Percentiles rank a stretch among this genome's conserved stretches.
These are phyloP conservation scores for Clarias pachynema DNA, from an alignment of 2,797 vertebrate genomes.

Conservation along the genomic window DNA sequence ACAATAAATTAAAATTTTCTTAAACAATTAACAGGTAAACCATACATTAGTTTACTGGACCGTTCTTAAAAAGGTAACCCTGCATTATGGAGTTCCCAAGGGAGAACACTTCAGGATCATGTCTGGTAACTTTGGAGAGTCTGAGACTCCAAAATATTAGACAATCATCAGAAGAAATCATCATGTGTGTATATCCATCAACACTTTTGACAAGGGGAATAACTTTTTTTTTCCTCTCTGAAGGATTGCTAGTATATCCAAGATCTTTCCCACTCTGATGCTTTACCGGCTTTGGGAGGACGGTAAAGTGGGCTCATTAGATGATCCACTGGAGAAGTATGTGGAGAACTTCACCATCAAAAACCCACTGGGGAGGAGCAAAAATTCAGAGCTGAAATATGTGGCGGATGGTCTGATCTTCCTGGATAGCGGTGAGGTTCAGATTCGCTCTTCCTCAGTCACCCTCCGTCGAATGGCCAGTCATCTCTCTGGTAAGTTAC, in stretches of 20 bases:
- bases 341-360: conserved; percentile 88
- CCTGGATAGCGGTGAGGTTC: conserved; percentile 78
- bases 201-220: not conserved
- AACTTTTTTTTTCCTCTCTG: conserved; percentile 8
- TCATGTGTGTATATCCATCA: not conserved
- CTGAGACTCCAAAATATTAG: not conserved
- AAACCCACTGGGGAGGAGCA: conserved; percentile 84
- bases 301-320: conserved; percentile 86
- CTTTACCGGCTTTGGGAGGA: conserved; percentile 94
- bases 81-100: not conserved
- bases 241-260: conserved; percentile 93
- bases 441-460: conserved; percentile 83
- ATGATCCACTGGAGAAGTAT: conserved; percentile 91
- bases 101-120: not conserved
- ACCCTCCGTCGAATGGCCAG: conserved; percentile 94
- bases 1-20: not conserved
- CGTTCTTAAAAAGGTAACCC: not conserved
- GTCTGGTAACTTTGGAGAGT: not conserved
- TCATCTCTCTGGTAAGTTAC: conserved; percentile 87
- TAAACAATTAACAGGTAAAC: not conserved
- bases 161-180: not conserved
- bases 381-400: conserved; percentile 77
- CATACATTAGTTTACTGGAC: not conserved
- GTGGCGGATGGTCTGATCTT: conserved; percentile 80
- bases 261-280: conserved; percentile 94